These are phyloP conservation scores for Hydra vulgaris DNA, from an alignment of 30 jellyfish, hydroid and myxozoan species.

Conservation along the genomic window DNA sequence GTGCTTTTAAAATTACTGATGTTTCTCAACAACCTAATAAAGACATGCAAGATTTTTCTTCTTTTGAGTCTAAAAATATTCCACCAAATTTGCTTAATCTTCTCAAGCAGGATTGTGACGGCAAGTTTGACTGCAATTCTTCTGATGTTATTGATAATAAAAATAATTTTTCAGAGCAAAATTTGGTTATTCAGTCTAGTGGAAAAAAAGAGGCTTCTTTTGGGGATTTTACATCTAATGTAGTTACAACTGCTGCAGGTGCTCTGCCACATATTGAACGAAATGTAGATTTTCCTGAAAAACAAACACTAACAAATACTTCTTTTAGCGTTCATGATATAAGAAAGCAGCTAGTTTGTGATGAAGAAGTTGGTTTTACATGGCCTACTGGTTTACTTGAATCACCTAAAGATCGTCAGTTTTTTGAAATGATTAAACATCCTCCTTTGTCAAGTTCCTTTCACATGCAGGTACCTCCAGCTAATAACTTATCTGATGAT, in stretches of 20 bases:
- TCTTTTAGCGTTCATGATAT: neutral
- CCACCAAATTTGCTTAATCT: constrained; percentile 6
- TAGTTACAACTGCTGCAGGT: neutral
- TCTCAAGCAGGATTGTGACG: neutral
- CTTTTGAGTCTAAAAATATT: neutral
- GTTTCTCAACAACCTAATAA: neutral
- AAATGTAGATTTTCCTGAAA: neutral
- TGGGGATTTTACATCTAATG: neutral
- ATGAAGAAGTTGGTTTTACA: neutral
- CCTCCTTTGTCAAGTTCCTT: neutral
- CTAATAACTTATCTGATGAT: neutral
- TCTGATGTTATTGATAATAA: neutral
- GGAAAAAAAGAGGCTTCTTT: neutral
- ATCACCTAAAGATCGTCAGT: neutral
- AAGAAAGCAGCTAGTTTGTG: neutral
- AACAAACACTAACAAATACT: neutral
- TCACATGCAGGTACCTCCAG: neutral
- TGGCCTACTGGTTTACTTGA: neutral
- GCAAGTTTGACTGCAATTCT: neutral
- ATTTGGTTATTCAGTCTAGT: neutral
- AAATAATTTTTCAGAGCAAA: constrained; percentile 9
- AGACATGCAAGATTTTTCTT: neutral
- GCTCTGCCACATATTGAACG: neutral
- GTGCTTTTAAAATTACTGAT: neutral
- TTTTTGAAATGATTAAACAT: neutral